A percentile compares a stretch with the other conserved stretches of the same genome.
phyloP scores from a whole-genome alignment of 2,797 vertebrate genomes.

The Hemitrygon akajei region DNA sequence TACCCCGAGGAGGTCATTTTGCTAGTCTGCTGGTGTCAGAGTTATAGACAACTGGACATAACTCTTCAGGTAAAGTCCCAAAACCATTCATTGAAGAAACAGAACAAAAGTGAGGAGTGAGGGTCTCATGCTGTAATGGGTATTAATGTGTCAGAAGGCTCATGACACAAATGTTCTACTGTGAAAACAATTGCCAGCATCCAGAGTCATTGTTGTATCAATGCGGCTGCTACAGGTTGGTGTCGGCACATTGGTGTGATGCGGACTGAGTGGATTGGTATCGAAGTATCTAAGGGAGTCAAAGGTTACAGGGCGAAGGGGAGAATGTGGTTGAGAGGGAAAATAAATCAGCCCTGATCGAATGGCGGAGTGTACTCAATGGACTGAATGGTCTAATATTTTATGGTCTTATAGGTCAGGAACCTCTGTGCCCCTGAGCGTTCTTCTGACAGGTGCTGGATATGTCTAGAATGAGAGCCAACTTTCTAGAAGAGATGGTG shows the following conservation, averaged over 20 bases:
- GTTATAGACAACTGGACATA: no score
- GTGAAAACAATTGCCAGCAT: neutral
- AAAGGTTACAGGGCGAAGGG: no score
- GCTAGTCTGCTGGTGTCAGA: no score
- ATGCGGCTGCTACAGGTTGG: neutral
- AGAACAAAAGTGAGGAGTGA: neutral
- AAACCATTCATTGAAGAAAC: neutral
- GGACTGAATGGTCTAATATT: no score
- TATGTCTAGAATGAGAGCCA: neutral
- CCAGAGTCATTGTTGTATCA: no score
- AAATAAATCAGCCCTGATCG: no score
- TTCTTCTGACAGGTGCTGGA: neutral
- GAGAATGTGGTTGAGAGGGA: no score
- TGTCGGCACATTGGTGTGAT: neutral
- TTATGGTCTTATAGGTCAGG: neutral
- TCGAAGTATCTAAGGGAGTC: neutral
- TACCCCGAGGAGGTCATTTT: no score
- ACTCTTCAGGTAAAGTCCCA: neutral
- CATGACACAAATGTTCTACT: neutral
- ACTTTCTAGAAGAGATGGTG: neutral
- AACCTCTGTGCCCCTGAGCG: neutral
- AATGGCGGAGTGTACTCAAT: no score
- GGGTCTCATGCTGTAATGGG: neutral
- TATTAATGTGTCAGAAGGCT: neutral
- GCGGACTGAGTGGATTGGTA: neutral